Evolutionary conservation across 2,888 invertebrate genomes (phyloP), one percentile per base, ranked within the genome.

Genomic region (Drosophila pegasa): DNA sequence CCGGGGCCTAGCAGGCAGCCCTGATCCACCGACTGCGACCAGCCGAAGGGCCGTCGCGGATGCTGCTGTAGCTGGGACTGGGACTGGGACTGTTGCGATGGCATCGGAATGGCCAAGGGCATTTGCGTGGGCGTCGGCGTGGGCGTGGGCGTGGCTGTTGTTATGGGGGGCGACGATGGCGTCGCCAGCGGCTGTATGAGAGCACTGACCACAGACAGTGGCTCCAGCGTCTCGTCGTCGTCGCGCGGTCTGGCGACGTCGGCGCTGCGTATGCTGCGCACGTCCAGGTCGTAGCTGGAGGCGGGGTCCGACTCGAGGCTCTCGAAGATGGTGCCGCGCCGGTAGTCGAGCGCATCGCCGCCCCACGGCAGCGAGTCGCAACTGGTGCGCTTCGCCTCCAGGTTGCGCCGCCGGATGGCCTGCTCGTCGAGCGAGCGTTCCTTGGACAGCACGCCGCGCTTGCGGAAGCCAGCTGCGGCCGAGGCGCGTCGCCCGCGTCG

Each of bases 371-470:
- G 69, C 37, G 91, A 92, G 67, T 92, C 92, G 70, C 91, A 92
- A 62, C 93, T 93, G 88, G 91, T 91, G 70, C 92, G 92, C 92
- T 93, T 89, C 92, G 92, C 90, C 93, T 94, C 94, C 92, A 77
- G 93, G 89, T 90, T 93, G 92, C 80, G 94, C 91, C 91, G 94
- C 91, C 78, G 93, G 90, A 81, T 92, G 87, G 75, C 93, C 87
- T 91, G 91, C 75, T 91, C 91, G 73, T 92, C 92, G 16, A 92
- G 89, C 20, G 92, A 92, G 62, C 91, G 89, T 66, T 92, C 92
- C 93, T 88, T 93, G 92, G 64, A 80, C 47, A 90, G 87, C 55
- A 91, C 84, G 64, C 92, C 91, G 61, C 92, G 91, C 71, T 90
- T 92, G 45, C 90, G 84, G 68, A 90, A 91, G 65, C 90, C 89